These are phyloP conservation scores for Acholoe squamosa DNA, from an alignment of 2,888 invertebrate species.

Conservation along the genomic window DNA sequence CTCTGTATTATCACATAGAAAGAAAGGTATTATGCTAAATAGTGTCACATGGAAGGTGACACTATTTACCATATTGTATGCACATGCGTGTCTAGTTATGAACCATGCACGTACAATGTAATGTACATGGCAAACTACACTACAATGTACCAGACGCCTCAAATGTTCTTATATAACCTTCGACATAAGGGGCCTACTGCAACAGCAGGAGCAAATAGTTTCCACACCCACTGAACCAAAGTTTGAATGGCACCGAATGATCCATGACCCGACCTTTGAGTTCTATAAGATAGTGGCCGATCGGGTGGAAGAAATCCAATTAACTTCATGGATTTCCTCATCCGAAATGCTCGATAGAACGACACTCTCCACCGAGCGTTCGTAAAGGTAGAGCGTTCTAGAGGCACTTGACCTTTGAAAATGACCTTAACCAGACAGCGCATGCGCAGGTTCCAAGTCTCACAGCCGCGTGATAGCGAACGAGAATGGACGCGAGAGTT, in stretches of 20 bases:
- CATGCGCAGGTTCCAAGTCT: slow-evolving; percentile 3
- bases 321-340: slow-evolving; percentile 17
- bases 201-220: too few relatives aligned
- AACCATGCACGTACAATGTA: too few relatives aligned
- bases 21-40: too few relatives aligned
- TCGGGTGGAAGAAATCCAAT: slow-evolving; percentile 7
- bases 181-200: too few relatives aligned
- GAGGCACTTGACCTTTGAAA: slow-evolving; percentile 22
- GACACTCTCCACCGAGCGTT: not conserved
- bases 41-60: too few relatives aligned
- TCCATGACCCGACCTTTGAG: not conserved
- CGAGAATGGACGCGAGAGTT: slow-evolving; percentile 21
- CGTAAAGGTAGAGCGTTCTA: not conserved
- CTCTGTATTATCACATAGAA: too few relatives aligned
- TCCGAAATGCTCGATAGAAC: slow-evolving; percentile 33
- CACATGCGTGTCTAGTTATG: too few relatives aligned
- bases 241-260: slow-evolving; percentile 2
- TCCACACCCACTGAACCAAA: not conserved
- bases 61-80: too few relatives aligned
- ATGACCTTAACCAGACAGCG: slow-evolving; percentile 15
- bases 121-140: too few relatives aligned
- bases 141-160: too few relatives aligned
- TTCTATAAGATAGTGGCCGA: not conserved
- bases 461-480: slow-evolving; percentile 6
- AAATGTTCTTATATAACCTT: too few relatives aligned